Conservation (phyloP, 2,888 invertebrate species). For the Drosophila koepferae region DNA sequence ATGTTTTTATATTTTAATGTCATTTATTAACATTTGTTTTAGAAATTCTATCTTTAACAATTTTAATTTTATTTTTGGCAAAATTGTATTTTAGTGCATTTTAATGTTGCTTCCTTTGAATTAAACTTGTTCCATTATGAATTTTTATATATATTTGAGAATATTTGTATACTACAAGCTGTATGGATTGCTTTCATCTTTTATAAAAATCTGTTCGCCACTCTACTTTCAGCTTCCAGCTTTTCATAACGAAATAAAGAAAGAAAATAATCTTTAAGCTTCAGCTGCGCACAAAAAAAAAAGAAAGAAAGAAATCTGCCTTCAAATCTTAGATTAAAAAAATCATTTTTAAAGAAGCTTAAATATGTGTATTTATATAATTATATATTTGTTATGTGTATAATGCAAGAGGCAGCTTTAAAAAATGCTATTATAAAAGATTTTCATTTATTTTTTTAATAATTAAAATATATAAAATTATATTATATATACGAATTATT, state of each 20-base stretch:
- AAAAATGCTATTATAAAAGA: not conserved
- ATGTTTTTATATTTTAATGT: no score
- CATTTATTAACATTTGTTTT: no score
- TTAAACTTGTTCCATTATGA: not conserved
- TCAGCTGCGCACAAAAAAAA: not conserved
- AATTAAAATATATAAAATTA: not conserved
- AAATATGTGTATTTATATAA: not conserved
- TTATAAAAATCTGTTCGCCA: not conserved
- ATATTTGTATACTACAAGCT: no score
- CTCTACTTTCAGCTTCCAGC: not conserved
- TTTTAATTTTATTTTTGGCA: no score
- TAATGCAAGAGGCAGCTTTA: not conserved
- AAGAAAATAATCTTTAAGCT: conserved; percentile 10
- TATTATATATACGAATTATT: not conserved
- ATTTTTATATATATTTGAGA: not conserved
- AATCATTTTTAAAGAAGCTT: conserved; percentile 3
- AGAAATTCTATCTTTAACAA: no score
- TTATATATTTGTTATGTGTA: no score
- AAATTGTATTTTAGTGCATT: not conserved
- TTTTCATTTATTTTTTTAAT: not conserved
- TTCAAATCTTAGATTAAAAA: not conserved
- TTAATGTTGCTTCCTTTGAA: not conserved
- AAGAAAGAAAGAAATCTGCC: not conserved
- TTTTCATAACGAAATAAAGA: not conserved
- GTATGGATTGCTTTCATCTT: conserved; percentile 1